Conservation (phyloP, 2,888 invertebrate species). For the Masnerella sp. region DNA sequence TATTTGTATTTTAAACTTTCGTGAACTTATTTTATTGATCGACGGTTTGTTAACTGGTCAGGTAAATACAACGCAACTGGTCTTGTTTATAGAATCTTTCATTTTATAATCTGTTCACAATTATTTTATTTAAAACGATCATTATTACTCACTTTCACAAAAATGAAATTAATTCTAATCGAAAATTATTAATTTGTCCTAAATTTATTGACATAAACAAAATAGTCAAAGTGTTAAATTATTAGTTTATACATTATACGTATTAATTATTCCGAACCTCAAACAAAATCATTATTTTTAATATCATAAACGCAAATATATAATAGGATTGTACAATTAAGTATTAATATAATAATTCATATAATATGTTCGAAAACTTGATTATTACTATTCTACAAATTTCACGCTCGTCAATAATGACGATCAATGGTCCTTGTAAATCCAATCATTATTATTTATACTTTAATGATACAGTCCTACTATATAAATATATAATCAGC, state of each 20-base stretch:
- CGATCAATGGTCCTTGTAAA: slow-evolving; percentile 8
- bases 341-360: neutral
- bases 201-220: too few species aligned
- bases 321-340: slow-evolving; percentile 4
- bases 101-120: too few species aligned
- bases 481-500: slow-evolving; percentile 56
- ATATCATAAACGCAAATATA: slow-evolving; percentile 1
- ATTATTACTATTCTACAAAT: neutral
- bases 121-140: too few species aligned
- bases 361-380: neutral
- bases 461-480: slow-evolving; percentile 25
- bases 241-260: neutral
- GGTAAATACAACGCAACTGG: too few species aligned
- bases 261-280: neutral
- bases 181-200: too few species aligned
- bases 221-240: neutral
- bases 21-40: too few species aligned
- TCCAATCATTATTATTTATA: slow-evolving; percentile 6
- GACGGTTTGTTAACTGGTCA: too few species aligned
- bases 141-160: too few species aligned
- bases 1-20: too few species aligned
- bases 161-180: too few species aligned
- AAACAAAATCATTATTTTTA: neutral
- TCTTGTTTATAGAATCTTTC: too few species aligned
- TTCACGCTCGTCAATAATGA: neutral